Base-by-base conservation (phyloP, 2,113 vertebrate genomes). In the Callocephalon fimbriatum region DNA sequence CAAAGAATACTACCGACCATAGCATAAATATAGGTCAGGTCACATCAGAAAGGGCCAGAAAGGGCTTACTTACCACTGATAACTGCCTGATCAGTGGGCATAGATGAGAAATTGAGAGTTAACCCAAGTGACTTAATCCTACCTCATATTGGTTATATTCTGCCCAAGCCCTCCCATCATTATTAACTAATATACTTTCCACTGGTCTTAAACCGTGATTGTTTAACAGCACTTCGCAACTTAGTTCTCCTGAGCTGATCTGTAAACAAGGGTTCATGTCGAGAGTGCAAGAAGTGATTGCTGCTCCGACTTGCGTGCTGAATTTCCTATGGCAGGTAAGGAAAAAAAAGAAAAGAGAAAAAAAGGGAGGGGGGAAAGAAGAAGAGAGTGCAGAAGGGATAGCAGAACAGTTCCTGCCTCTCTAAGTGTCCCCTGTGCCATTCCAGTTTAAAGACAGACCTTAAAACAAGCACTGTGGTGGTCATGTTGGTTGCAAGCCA, bases 361-460 rank as follows among this genome's bases (percentile, higher is more conserved):
- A 45, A 6, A 5, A 12, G 1, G 2, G 2, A 1, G 29, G 1
- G 3, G 14, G 18, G 12, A 12, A 21, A 25, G 25, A 23, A 3
- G 6, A 14, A 19, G 9, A 15, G 5, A 0, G 4, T 6, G 37
- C 5, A 6, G 32, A 76, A 81, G 15, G 32, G 18, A 45, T 0
- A 51, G 21, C 9, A 47, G 50, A 68, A 68, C n/a, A 62, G 25
- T 18, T 86, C 9, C 44, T 68, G 47, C 26, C 37, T 44, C 50
- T 61, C 8, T 25, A 79, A 50, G 27, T 1, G 0, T 29, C n/a
- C 23, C 32, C 27, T 37, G 21, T 32, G 11, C 19, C 26, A 37
- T 25, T 54, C 27, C 38, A 81, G 3, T 78, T 40, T 85, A 63
- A 86, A 89, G n/a, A 77, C 10, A 66, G 59, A 53, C 50, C 53